phyloP scores from a whole-genome alignment of 1,140 invertebrate species.

The Cepaea nemoralis region DNA sequence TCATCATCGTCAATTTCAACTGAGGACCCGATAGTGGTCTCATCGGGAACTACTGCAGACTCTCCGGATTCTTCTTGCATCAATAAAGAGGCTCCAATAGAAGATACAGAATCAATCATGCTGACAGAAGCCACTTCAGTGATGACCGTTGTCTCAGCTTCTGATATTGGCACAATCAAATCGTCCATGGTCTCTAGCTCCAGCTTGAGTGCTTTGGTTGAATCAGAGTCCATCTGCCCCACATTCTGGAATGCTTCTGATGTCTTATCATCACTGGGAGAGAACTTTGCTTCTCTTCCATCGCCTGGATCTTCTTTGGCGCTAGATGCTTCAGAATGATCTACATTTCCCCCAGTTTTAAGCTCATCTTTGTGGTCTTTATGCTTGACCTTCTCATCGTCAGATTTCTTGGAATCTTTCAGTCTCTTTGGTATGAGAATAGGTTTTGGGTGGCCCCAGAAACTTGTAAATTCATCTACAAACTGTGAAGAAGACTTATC shows the following conservation, averaged over 20 bases:
- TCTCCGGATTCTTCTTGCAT: not conserved
- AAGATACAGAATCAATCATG: not conserved
- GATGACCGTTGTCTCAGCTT: conserved; percentile 37
- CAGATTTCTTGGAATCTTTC: conserved; percentile 30
- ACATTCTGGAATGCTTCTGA: not conserved
- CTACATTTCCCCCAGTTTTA: not conserved
- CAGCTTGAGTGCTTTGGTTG: not conserved
- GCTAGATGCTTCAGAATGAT: not conserved
- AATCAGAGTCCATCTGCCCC: conserved; percentile 13
- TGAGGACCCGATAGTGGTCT: conserved; percentile 33
- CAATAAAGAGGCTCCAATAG: not conserved
- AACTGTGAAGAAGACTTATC: conserved; percentile 23
- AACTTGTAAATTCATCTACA: conserved; percentile 44
- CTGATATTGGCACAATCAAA: conserved; percentile 36
- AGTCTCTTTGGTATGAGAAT: conserved; percentile 39
- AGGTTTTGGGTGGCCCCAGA: conserved; percentile 49
- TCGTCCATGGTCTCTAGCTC: conserved; percentile 30
- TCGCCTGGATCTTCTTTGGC: conserved; percentile 16
- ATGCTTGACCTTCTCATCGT: conserved; percentile 19
- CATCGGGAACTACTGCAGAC: not conserved
- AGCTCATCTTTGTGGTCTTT: conserved; percentile 22
- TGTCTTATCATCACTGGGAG: not conserved
- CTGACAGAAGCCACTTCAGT: not conserved
- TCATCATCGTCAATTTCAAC: conserved; percentile 40
- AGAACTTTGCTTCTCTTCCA: conserved; percentile 21